A percentile compares a stretch with the other conserved stretches of the same genome.
phyloP scores from a whole-genome alignment of 2,888 invertebrate species.

The Rapana venosa region DNA sequence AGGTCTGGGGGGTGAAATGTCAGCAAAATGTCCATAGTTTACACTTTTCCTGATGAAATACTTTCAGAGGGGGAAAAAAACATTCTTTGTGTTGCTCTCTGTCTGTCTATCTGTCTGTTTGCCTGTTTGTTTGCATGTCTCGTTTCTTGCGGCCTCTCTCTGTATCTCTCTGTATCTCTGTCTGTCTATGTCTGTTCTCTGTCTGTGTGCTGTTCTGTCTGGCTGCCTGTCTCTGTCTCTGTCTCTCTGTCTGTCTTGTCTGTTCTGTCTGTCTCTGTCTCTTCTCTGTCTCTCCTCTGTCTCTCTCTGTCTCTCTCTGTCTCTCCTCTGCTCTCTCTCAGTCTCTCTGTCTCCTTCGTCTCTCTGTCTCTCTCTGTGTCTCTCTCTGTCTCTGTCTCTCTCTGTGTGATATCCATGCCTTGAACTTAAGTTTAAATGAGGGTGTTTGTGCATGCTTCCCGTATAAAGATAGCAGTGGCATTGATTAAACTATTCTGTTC shows the following conservation, averaged over 20 bases:
- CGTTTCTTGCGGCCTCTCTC: neutral
- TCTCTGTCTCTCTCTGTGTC: neutral
- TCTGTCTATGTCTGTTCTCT: neutral
- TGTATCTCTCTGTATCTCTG: neutral
- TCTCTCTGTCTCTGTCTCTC: too few relatives aligned
- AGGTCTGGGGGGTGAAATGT: too few relatives aligned
- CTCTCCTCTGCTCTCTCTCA: neutral
- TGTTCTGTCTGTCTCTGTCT: neutral
- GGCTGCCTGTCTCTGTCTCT: neutral
- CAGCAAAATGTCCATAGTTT: too few relatives aligned
- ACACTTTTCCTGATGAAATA: too few relatives aligned
- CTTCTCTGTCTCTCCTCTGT: neutral
- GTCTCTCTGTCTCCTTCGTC: neutral
- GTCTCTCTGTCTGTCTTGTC: neutral
- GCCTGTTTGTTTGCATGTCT: neutral
- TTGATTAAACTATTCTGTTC: too few relatives aligned
- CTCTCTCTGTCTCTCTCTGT: neutral
- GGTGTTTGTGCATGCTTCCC: neutral
- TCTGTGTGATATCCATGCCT: too few relatives aligned
- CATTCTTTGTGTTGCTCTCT: neutral
- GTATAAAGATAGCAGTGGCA: too few relatives aligned
- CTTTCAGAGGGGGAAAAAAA: too few relatives aligned
- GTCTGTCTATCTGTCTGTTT: neutral
- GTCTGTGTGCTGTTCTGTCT: neutral
- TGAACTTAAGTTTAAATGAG: neutral